Evolutionary conservation across 2,113 vertebrate genomes (phyloP).

Genomic region (Panthera uncia): DNA sequence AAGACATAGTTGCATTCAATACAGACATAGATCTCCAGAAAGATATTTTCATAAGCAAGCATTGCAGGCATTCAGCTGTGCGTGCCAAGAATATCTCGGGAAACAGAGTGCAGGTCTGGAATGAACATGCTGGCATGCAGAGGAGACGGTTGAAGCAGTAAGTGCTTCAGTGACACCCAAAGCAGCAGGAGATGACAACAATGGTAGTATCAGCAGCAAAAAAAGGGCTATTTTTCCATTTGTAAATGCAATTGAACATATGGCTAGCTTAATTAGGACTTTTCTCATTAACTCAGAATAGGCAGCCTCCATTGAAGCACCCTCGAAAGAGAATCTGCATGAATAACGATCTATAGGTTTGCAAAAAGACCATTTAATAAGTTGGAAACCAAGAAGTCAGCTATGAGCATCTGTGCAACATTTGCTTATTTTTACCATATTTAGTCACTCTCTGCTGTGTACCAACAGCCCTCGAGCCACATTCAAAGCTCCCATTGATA

Average conservation of each 20-base stretch:
- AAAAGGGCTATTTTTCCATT: slow-evolving; percentile 75
- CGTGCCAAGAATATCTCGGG: slow-evolving; percentile 72
- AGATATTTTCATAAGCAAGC: slow-evolving; percentile 79
- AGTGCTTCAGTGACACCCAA: slow-evolving; percentile 80
- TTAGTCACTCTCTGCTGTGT: slow-evolving; percentile 60
- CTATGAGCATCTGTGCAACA: slow-evolving; percentile 70
- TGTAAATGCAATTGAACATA: slow-evolving; percentile 86
- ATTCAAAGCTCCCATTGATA: slow-evolving; percentile 54
- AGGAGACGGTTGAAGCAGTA: slow-evolving; percentile 69
- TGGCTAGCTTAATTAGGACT: slow-evolving; percentile 85
- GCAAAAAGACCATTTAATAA: slow-evolving; percentile 76
- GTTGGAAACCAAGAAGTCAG: slow-evolving; percentile 70
- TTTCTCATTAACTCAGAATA: slow-evolving; percentile 84
- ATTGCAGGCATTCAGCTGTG: slow-evolving; percentile 49
- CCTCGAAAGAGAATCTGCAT: slow-evolving; percentile 72
- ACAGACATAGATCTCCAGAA: slow-evolving; percentile 78
- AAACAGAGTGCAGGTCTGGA: slow-evolving; percentile 64
- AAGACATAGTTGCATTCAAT: slow-evolving; percentile 73
- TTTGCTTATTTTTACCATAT: slow-evolving; percentile 73
- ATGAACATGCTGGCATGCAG: slow-evolving; percentile 65
- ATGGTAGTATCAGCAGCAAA: slow-evolving; percentile 79
- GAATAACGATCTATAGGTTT: slow-evolving; percentile 72
- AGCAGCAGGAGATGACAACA: slow-evolving; percentile 83
- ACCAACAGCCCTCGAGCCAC: neutral
- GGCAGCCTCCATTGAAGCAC: slow-evolving; percentile 71